Percentiles rank a stretch among this genome's conserved stretches.
phyloP scores from a whole-genome alignment of 2,888 invertebrate genomes.

The Amphiduros pacificus region DNA sequence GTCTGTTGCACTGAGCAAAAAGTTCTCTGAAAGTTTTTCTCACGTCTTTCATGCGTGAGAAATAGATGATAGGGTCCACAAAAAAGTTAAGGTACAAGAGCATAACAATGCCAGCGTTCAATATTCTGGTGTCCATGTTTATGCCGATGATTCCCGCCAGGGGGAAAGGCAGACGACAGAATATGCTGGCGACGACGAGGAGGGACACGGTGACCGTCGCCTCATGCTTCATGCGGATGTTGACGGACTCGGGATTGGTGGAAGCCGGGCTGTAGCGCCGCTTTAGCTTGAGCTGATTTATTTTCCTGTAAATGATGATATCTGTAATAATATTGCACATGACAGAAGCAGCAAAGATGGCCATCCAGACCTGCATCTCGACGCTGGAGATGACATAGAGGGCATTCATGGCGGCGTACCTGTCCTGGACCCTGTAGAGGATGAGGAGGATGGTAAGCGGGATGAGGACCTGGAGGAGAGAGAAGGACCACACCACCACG shows the following conservation, averaged over 20 bases:
- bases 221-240: conserved; percentile 27
- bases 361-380: conserved; percentile 32
- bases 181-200: conserved; percentile 22
- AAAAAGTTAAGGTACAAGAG: conserved; percentile 29
- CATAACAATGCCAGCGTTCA: conserved; percentile 23
- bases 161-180: conserved; percentile 30
- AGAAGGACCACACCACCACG: conserved; percentile 22
- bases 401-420: conserved; percentile 4
- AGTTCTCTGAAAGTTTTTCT: neutral
- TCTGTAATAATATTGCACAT: conserved; percentile 24
- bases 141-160: conserved; percentile 20
- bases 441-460: conserved; percentile 20
- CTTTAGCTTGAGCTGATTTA: conserved; percentile 19
- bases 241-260: conserved; percentile 12
- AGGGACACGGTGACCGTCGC: conserved; percentile 28
- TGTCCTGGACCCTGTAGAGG: conserved; percentile 12
- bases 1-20: neutral
- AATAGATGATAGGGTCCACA: conserved; percentile 29
- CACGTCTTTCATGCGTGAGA: conserved; percentile 23
- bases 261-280: conserved; percentile 2
- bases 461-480: conserved; percentile 26
- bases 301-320: conserved; percentile 20
- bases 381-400: conserved; percentile 19
- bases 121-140: conserved; percentile 5
- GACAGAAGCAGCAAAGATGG: conserved; percentile 17